These are phyloP conservation scores for Criorhina ranunculi DNA, from an alignment of 2,888 invertebrate species.

Conservation along the genomic window DNA sequence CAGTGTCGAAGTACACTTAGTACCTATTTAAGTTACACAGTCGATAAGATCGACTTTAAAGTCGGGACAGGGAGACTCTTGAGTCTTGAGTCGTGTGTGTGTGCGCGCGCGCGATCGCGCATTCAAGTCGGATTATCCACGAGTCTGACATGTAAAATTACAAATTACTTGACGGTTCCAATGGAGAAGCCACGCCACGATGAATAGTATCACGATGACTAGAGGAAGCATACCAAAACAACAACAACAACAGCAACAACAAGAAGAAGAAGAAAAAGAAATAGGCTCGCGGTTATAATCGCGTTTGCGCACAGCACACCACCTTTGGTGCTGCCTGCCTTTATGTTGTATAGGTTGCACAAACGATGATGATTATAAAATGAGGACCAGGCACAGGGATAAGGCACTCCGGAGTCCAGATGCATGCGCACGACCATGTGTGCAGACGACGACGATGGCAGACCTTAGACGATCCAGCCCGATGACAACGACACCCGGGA, in stretches of 20 bases:
- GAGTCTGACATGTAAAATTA: constrained; percentile 76
- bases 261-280: constrained; percentile 52
- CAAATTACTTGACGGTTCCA: constrained; percentile 74
- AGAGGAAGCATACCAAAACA: constrained; percentile 12
- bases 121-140: constrained; percentile 75
- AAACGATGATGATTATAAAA: constrained; percentile 75
- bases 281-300: constrained; percentile 72
- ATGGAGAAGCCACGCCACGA: constrained; percentile 51
- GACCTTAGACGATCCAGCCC: constrained; percentile 45
- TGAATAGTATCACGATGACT: constrained; percentile 51
- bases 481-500: constrained; percentile 66
- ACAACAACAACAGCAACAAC: constrained; percentile 38
- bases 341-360: constrained; percentile 68
- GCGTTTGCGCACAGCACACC: constrained; percentile 41
- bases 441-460: constrained; percentile 34
- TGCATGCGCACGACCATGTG: constrained; percentile 42
- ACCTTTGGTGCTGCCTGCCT: constrained; percentile 61
- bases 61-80: constrained; percentile 21
- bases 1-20: constrained; percentile 76
- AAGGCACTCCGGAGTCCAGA: no score
- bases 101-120: constrained; percentile 48
- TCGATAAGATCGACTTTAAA: constrained; percentile 70
- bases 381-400: constrained; percentile 72
- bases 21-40: constrained; percentile 76
- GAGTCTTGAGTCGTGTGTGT: constrained; percentile 30